Evolutionary conservation across 2,797 vertebrate genomes (phyloP).

Genomic region (Spinus olivaceus): DNA sequence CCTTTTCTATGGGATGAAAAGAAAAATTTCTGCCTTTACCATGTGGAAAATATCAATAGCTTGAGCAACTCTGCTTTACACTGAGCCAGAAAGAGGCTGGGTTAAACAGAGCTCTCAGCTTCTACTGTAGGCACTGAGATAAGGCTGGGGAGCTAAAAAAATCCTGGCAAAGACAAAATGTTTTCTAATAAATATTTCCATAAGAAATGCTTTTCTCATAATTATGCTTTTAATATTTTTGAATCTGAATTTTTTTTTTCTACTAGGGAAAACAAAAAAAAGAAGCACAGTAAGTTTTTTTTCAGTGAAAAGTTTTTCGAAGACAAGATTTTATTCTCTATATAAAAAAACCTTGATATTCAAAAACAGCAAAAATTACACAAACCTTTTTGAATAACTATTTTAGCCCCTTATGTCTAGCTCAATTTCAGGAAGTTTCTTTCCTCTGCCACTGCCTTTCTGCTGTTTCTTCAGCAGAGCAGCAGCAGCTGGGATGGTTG

Average conservation of each 20-base stretch:
- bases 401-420: neutral
- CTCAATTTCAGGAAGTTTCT: neutral
- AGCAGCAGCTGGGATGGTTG: neutral
- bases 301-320: neutral
- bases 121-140: neutral
- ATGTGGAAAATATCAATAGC: conserved; percentile 8
- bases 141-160: neutral
- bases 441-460: neutral
- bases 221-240: neutral
- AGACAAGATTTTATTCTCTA: neutral
- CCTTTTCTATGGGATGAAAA: neutral
- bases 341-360: neutral
- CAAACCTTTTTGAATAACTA: neutral
- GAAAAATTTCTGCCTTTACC: neutral
- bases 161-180: neutral
- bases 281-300: neutral
- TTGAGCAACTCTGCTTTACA: neutral
- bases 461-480: neutral
- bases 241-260: neutral
- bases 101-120: neutral
- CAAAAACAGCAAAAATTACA: neutral
- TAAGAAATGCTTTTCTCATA: neutral
- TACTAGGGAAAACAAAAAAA: neutral
- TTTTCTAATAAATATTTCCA: neutral
- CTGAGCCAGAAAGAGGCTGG: neutral